Evolutionary conservation across 1,140 invertebrate genomes (phyloP), one percentile per base, ranked within the genome.

Genomic region (Hyposmocoma kahamanoa): DNA sequence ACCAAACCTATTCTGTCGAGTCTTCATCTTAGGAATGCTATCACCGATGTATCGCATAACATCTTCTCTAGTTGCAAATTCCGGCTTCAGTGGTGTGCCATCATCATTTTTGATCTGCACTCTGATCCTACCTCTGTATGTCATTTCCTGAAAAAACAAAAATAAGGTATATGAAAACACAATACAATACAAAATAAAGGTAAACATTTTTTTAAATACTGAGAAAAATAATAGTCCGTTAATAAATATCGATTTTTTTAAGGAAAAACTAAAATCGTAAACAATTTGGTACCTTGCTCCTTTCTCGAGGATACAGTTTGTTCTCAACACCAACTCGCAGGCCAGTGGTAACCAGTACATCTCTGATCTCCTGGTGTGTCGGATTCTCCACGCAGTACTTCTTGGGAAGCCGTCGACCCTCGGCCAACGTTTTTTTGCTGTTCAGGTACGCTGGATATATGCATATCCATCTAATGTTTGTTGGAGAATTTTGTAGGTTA

Each of bases 361-460:
- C 97, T 50, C 92, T 89, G 39, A 99, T 99, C 82, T 99, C 98
- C 67, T 94, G 91, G 73, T 93, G 92, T 1, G 94, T 97, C 24
- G 98, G 98, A 87, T 98, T 98, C 55, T 98, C 95, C 1, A 99
- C 93, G 73, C 94, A 96, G 77, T 93, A 92, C 1, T 92, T 88
- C 83, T 97, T 96, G 4, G 92, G 82, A 18, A 99, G 84, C 58
- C 92, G 91, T 19, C 98, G 88, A 6, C 98, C 98, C 77, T 97
- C 91, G 1, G 93, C 93, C 21, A 94, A 71, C 0, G 95, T 96
- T 82, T 96, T 98, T 68, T 96, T 98, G 56, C 92, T 97, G 70
- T 99, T 99, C 17, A 99, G 88, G 65, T 99, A 99, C 0, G 96
- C 92, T 30, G 98, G 98, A 87, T 99, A 99, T 47, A 99, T 94